Evolutionary conservation across 2,888 invertebrate species (phyloP), one percentile per base, ranked within the genome.

Genomic region (Nomada flava): DNA sequence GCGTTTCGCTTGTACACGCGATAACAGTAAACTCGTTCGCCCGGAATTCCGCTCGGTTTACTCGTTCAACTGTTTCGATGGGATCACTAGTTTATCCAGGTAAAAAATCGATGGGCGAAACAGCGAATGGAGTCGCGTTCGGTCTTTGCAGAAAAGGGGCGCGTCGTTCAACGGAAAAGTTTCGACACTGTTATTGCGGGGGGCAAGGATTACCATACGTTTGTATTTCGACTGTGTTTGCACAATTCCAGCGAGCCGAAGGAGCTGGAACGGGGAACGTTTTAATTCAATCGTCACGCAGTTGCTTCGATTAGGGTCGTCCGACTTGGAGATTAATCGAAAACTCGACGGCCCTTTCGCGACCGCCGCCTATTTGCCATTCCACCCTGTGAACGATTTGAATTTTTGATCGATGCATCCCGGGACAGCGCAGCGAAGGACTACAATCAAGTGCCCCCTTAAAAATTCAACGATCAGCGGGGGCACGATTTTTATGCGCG

Each of bases 281-380:
- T 36, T 36, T 7, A 7, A 36, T 79, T 64, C 72, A 74, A 75
- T 63, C 68, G 83, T 47, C 23, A 55, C 20, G 65, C 69, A 50
- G 68, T 80, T 80, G 78, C 76, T 67, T 68, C 70, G 76, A 73
- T 52, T 63, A 47, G 63, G 59, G 18, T 80, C 74, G 86, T 75
- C 82, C 73, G 62, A 86, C 72, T 86, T 77, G 75, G 65, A 79
- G 78, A 87, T 85, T 83, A 83, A 59, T 36, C 50, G 76, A 77
- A 76, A 84, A 72, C 73, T 76, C 76, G n/a, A 36, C 69, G 57
- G 53, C 62, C n/a, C 55, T 26, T 71, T 72, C 65, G 26, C 36
- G 2, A 23, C 4, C n/a, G n/a, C 10, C 60, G 18, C 42, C 53
- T 76, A 81, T 83, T 81, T 73, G 67, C 36, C 42, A 52, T 68